Base-by-base conservation (phyloP, 2,888 invertebrate species). In the Parnassius glacialis region DNA sequence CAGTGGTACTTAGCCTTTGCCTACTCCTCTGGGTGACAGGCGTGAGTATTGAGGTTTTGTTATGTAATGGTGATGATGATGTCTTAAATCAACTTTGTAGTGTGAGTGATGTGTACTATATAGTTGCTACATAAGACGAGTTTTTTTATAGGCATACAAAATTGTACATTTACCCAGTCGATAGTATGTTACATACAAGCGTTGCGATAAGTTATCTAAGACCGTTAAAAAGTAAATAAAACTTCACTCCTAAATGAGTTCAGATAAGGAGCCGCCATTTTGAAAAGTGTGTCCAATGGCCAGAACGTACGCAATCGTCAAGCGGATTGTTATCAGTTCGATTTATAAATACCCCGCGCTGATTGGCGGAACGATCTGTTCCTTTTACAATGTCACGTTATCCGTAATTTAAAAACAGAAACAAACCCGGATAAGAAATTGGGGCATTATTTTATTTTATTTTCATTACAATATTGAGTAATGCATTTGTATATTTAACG, bases 201-300 rank as follows among this genome's bases (percentile, higher is more conserved):
- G 20, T 50, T 42, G 50, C 44, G 78, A 81, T 80, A 80, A 70
- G 74, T 76, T 85, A 85, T 84, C 83, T 79, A 61, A 69, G 61
- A 69, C 74, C 77, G 79, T 83, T 73, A 80, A 80, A 79, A 79
- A 77, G 65, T 79, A 83, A 76, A 80, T 73, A 76, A 74, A 77
- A 70, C 67, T 25, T 13, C 73, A 74, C 75, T 73, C 83, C 74
- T 81, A 82, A 85, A 83, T 77, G 75, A 74, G 78, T 76, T 74
- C 70, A 81, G 83, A 87, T 86, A 84, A 74, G 67, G 48, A 60
- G 68, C 79, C 75, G 84, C 88, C 90, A 87, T 87, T 79, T 87
- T 87, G 83, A 80, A 84, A 83, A 82, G 71, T 83, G 81, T 84
- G 81, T 82, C 89, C 90, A 89, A 90, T 89, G 74, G 79, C 75